These are phyloP conservation scores for Onthophagus sagittarius DNA, from an alignment of 2,888 invertebrate species.

Conservation along the genomic window DNA sequence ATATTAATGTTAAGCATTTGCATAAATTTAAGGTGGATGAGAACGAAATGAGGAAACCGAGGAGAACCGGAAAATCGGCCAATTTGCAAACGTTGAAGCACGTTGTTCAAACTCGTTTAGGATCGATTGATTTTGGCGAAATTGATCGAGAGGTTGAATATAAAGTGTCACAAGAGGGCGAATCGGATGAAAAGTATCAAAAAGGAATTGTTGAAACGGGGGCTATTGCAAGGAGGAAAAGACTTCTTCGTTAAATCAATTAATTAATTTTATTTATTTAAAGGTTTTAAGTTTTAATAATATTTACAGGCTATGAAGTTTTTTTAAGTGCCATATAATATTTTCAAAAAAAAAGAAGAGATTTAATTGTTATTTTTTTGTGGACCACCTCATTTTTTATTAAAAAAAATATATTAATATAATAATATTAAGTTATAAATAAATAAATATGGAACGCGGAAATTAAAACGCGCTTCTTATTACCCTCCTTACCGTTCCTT, in stretches of 20 bases:
- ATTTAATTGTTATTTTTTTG: background rate
- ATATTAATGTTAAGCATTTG: constrained; percentile 52
- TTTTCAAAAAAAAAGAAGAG: background rate
- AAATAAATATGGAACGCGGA: constrained; percentile 8
- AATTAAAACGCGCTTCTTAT: background rate
- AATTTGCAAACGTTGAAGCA: constrained; percentile 45
- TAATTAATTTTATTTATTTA: constrained; percentile 1
- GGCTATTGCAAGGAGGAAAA: constrained; percentile 35
- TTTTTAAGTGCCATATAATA: background rate
- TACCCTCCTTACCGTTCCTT: background rate
- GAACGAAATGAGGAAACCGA: constrained; percentile 34
- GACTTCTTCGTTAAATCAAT: background rate
- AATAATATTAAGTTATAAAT: background rate
- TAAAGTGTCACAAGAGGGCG: constrained; percentile 54
- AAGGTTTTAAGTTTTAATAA: background rate
- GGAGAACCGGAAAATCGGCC: constrained; percentile 39
- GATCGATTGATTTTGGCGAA: constrained; percentile 49
- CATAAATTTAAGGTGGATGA: constrained; percentile 45
- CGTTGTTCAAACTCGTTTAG: constrained; percentile 44
- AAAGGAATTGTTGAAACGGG: constrained; percentile 60
- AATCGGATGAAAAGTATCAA: constrained; percentile 56
- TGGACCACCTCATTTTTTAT: background rate
- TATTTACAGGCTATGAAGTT: constrained; percentile 1
- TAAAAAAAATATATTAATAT: background rate
- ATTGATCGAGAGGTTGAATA: constrained; percentile 57